phyloP scores from a whole-genome alignment of 2,888 invertebrate genomes.

The Drosophila ezoana region DNA sequence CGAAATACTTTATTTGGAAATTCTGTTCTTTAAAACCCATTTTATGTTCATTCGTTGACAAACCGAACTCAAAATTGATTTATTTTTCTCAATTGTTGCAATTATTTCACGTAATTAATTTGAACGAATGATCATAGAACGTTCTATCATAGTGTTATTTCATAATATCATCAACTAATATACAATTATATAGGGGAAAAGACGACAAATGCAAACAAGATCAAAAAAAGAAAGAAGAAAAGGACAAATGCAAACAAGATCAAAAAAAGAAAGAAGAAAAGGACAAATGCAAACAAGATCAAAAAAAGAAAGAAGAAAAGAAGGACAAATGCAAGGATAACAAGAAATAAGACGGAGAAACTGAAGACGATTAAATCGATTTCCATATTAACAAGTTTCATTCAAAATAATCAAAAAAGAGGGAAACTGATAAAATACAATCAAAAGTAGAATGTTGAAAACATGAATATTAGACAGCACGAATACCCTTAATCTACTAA shows the following conservation, averaged over 20 bases:
- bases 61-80: conserved; percentile 1
- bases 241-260: conserved; percentile 1
- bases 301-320: not conserved
- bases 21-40: not conserved
- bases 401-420: too few relatives aligned
- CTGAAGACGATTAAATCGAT: too few relatives aligned
- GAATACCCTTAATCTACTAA: too few relatives aligned
- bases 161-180: conserved; percentile 11
- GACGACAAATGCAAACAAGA: conserved; percentile 7
- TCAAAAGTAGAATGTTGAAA: too few relatives aligned
- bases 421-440: too few relatives aligned
- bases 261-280: not conserved
- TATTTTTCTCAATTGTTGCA: not conserved
- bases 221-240: not conserved
- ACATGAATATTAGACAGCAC: too few relatives aligned
- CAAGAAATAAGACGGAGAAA: too few relatives aligned
- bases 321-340: not conserved
- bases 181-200: conserved; percentile 11
- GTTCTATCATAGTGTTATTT: not conserved
- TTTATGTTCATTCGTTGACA: conserved; percentile 4
- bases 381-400: too few relatives aligned
- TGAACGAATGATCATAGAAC: not conserved
- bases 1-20: conserved; percentile 6
- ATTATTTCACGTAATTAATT: conserved; percentile 1
- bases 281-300: not conserved